phyloP scores from a whole-genome alignment of 2,888 invertebrate species.

The Nycteola revayana region DNA sequence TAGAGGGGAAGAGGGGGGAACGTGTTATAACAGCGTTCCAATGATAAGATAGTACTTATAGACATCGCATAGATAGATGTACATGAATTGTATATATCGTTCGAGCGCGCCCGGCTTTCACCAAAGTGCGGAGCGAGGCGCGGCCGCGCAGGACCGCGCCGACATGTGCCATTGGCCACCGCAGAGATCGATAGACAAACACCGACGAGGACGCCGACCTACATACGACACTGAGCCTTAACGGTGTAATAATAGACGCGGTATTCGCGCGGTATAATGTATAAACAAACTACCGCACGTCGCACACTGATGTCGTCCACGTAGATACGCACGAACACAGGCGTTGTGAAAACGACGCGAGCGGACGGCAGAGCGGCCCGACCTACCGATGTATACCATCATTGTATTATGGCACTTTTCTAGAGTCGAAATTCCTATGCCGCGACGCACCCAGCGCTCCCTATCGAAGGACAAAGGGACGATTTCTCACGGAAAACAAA shows the following conservation, averaged over 20 bases:
- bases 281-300: constrained; percentile 83
- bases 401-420: constrained; percentile 74
- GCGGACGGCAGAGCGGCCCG: constrained; percentile 60
- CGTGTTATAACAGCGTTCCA: constrained; percentile 46
- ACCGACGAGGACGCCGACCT: constrained; percentile 79
- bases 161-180: constrained; percentile 84
- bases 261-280: constrained; percentile 63
- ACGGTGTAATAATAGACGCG: constrained; percentile 49
- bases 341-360: constrained; percentile 69
- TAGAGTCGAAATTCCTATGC: constrained; percentile 77
- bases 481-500: constrained; percentile 76
- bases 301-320: constrained; percentile 64
- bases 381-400: constrained; percentile 69
- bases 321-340: constrained; percentile 67
- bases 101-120: constrained; percentile 71
- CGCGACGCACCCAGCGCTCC: constrained; percentile 70
- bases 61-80: constrained; percentile 48
- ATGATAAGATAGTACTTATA: constrained; percentile 63
- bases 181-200: constrained; percentile 84
- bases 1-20: constrained; percentile 24
- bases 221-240: constrained; percentile 72
- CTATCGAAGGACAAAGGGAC: constrained; percentile 75
- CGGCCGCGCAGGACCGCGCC: constrained; percentile 77
- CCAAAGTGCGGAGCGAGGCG: constrained; percentile 58
- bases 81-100: constrained; percentile 47